Conservation (phyloP, 2,888 invertebrate genomes). For the Papilio protenor region DNA sequence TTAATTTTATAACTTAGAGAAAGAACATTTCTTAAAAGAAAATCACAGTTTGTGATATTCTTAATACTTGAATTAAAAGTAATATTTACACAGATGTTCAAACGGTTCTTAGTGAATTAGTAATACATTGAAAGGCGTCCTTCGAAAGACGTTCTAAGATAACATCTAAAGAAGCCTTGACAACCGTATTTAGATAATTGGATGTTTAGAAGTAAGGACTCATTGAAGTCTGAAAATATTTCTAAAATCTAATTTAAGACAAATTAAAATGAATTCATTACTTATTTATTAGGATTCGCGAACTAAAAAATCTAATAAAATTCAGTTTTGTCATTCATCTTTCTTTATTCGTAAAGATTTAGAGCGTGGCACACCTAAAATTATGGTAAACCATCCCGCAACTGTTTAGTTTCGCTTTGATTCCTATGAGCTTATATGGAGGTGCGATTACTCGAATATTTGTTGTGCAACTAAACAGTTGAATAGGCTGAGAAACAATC, state of each 20-base stretch:
- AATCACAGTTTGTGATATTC: not conserved
- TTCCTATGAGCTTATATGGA: too few species aligned
- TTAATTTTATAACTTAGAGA: too few species aligned
- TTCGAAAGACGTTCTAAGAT: not conserved
- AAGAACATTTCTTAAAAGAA: not conserved
- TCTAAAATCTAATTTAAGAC: not conserved
- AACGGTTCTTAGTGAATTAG: not conserved
- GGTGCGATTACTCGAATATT: too few species aligned
- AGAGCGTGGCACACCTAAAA: too few species aligned
- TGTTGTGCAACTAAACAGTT: too few species aligned
- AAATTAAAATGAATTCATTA: not conserved
- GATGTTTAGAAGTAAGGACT: not conserved
- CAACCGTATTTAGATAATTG: not conserved
- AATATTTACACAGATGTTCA: not conserved
- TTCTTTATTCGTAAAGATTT: too few species aligned
- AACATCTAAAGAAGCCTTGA: not conserved
- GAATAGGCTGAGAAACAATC: too few species aligned
- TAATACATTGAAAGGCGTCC: not conserved
- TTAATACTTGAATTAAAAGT: not conserved
- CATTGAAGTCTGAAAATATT: not conserved
- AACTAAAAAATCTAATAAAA: too few species aligned
- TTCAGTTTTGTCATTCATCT: too few species aligned
- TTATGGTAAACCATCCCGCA: too few species aligned
- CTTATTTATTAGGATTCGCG: too few species aligned
- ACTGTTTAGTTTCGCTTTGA: too few species aligned